A percentile compares a stretch with the other conserved stretches of the same genome.
These are phyloP conservation scores for Omphaloscelis lunosa DNA, from an alignment of 2,888 invertebrate species.

Conservation along the genomic window DNA sequence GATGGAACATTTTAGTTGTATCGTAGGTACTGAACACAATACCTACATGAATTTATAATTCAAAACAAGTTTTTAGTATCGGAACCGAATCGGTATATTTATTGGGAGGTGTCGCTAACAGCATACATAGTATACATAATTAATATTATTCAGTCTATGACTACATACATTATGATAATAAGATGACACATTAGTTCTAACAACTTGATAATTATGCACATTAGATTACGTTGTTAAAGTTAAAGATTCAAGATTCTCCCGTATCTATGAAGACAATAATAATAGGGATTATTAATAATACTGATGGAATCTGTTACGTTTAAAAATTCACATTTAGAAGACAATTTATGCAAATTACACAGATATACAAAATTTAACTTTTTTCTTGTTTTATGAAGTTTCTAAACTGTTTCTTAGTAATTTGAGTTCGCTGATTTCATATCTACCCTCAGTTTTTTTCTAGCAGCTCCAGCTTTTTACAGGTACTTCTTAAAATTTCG, in stretches of 20 bases:
- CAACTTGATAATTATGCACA: not conserved
- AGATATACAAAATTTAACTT: too few species aligned
- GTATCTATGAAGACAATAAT: not conserved
- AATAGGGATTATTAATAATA: not conserved
- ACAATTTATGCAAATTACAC: not conserved
- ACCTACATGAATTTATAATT: not conserved
- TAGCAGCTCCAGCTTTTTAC: too few species aligned
- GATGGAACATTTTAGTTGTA: not conserved
- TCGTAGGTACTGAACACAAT: not conserved
- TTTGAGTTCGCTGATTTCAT: too few species aligned
- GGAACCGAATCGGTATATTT: constrained; percentile 26
- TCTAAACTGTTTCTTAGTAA: too few species aligned
- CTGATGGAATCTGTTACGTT: not conserved
- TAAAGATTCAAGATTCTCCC: not conserved
- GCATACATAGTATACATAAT: constrained; percentile 25
- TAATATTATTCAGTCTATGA: constrained; percentile 43
- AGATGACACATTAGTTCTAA: constrained; percentile 8
- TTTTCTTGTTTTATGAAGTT: too few species aligned
- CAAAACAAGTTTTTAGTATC: constrained; percentile 25
- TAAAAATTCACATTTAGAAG: not conserved
- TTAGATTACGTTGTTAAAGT: not conserved
- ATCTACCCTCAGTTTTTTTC: too few species aligned
- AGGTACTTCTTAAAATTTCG: too few species aligned
- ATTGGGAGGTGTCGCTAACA: constrained; percentile 3
- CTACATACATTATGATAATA: constrained; percentile 24